Evolutionary conservation across 1,140 invertebrate species (phyloP).

Genomic region (Drosophila miranda): DNA sequence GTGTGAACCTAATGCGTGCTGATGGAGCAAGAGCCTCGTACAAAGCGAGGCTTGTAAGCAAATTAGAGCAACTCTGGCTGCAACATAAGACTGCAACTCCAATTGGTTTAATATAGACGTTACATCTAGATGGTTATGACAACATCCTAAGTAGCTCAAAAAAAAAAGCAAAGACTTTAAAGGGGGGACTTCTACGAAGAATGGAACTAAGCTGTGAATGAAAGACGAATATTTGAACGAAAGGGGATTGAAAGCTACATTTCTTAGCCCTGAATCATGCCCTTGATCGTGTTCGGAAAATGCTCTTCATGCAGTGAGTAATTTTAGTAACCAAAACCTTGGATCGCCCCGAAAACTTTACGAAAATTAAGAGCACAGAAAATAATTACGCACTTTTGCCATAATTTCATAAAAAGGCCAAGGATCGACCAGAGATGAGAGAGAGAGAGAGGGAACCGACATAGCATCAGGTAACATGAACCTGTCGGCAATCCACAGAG

Average conservation of each 20-base stretch:
- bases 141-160: background rate
- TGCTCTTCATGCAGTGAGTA: constrained; percentile 31
- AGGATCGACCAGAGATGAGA: constrained; percentile 15
- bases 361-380: constrained; percentile 78
- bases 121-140: constrained; percentile 31
- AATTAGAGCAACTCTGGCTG: constrained; percentile 65
- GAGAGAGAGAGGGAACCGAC: constrained; percentile 24
- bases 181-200: background rate
- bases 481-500: constrained; percentile 70
- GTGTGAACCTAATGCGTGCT: constrained; percentile 77
- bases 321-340: constrained; percentile 65
- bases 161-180: background rate
- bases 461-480: constrained; percentile 67
- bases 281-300: background rate
- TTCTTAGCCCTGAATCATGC: background rate
- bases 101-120: constrained; percentile 69
- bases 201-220: no score
- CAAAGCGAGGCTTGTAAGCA: constrained; percentile 62
- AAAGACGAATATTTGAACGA: no score
- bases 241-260: no score
- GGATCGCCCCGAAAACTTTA: constrained; percentile 10
- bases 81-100: constrained; percentile 28
- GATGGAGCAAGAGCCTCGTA: constrained; percentile 40
- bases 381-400: constrained; percentile 82
- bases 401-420: constrained; percentile 72